Conservation (phyloP, 2,113 vertebrate genomes). For the Pterocles gutturalis region DNA sequence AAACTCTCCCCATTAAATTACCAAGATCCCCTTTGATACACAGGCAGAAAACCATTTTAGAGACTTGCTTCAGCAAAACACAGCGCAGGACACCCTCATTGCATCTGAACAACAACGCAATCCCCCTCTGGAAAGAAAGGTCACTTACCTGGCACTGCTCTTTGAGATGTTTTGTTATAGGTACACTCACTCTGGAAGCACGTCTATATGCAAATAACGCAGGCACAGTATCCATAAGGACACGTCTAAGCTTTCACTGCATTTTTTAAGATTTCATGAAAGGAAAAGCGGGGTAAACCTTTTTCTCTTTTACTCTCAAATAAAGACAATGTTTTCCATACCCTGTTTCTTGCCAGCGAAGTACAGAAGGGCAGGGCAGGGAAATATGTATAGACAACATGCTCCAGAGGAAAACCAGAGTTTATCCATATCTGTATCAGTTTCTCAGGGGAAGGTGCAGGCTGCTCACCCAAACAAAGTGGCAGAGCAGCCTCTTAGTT, state of each 20-base stretch:
- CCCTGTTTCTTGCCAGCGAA: background rate
- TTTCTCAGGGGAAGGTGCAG: background rate
- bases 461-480: background rate
- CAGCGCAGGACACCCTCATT: accelerated
- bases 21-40: background rate
- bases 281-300: background rate
- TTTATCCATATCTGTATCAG: background rate
- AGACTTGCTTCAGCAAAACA: background rate
- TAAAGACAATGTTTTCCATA: background rate
- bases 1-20: background rate
- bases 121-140: background rate
- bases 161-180: background rate
- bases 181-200: background rate
- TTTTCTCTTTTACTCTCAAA: background rate
- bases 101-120: background rate
- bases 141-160: background rate
- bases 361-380: background rate
- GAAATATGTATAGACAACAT: accelerated
- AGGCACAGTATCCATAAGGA: background rate
- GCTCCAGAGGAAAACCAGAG: background rate
- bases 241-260: background rate
- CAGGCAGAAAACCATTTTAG: background rate
- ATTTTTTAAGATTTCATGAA: background rate
- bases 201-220: background rate
- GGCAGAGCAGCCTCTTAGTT: background rate